Conservation (phyloP, 2,797 vertebrate species). For the Anguilla megastoma region DNA sequence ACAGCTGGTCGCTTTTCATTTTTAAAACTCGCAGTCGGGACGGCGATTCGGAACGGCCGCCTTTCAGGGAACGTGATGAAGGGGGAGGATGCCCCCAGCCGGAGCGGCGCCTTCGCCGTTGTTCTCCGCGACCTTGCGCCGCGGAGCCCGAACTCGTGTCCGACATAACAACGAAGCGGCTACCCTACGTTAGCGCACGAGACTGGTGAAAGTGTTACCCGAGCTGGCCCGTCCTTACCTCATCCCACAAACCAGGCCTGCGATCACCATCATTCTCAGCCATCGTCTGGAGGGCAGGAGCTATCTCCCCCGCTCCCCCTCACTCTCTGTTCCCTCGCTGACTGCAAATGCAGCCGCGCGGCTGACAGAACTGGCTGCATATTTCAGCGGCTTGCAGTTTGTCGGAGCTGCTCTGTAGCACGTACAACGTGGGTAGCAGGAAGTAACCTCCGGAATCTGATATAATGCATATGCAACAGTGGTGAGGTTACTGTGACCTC, state of each 20-base stretch:
- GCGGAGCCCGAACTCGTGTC: neutral
- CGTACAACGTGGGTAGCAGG: neutral
- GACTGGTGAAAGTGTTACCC: conserved; percentile 60
- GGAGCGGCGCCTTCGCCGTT: neutral
- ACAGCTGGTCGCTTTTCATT: neutral
- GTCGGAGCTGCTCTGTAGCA: neutral
- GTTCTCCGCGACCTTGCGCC: neutral
- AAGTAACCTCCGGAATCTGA: neutral
- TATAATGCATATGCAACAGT: neutral
- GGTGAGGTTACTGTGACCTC: neutral
- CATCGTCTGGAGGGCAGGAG: conserved; percentile 50
- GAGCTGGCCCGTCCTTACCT: conserved; percentile 56
- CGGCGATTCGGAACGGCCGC: neutral
- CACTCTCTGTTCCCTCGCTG: conserved; percentile 44
- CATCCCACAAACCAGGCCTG: conserved; percentile 45
- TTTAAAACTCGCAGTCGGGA: neutral
- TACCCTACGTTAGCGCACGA: conserved; percentile 52
- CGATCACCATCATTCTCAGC: conserved; percentile 63
- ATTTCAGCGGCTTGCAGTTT: conserved; percentile 38
- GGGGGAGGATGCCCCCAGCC: neutral
- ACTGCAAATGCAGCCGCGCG: conserved; percentile 34
- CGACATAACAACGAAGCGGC: conserved; percentile 16
- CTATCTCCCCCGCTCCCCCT: conserved; percentile 36
- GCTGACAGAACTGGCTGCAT: conserved; percentile 44
- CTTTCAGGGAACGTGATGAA: neutral